Percentiles rank a stretch among this genome's conserved stretches.
Evolutionary conservation across 2,888 invertebrate species (phyloP).

Genomic region (Prosapia bicincta): DNA sequence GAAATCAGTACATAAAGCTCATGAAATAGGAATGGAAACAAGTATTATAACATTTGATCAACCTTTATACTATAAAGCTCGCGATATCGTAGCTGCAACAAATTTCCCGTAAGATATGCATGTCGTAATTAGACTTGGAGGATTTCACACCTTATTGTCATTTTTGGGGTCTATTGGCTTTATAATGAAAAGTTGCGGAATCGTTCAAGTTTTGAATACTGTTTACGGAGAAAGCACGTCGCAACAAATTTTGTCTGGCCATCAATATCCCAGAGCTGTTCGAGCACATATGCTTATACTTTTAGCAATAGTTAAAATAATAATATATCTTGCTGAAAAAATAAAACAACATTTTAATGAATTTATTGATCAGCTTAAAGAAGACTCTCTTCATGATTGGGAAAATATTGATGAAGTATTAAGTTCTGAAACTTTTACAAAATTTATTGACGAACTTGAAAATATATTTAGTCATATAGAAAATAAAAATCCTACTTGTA

Average conservation of each 20-base stretch:
- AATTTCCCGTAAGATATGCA: neutral
- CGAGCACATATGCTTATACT: neutral
- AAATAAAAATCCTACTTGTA: neutral
- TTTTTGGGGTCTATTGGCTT: neutral
- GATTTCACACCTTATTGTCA: neutral
- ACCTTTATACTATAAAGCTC: slow-evolving; percentile 5
- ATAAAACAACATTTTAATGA: no score
- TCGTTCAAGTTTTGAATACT: neutral
- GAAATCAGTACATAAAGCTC: neutral
- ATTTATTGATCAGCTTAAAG: neutral
- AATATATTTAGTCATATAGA: neutral
- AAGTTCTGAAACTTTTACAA: neutral
- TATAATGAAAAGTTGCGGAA: neutral
- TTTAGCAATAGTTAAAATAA: neutral
- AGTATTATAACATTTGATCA: neutral
- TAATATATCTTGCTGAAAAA: no score
- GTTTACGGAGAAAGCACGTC: neutral
- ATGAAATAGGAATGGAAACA: neutral
- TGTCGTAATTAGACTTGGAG: neutral
- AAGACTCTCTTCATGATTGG: neutral
- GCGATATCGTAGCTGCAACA: neutral
- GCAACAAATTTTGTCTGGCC: neutral
- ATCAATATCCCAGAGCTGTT: neutral
- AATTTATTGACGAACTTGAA: neutral
- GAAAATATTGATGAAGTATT: neutral